These are phyloP conservation scores for Agrochola lychnidis DNA, from an alignment of 2,888 invertebrate species.

Conservation along the genomic window DNA sequence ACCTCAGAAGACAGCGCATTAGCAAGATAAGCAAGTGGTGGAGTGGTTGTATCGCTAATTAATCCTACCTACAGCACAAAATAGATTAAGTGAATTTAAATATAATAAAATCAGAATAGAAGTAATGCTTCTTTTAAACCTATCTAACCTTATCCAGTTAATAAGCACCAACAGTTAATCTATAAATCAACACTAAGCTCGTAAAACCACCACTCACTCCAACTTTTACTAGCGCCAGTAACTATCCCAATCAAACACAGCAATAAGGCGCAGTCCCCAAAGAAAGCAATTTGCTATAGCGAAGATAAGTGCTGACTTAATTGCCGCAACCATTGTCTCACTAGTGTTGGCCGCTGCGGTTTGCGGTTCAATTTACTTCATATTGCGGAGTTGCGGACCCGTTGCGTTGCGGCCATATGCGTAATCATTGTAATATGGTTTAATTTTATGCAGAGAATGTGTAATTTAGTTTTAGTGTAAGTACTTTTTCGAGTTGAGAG, in stretches of 20 bases:
- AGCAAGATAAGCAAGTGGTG: background rate
- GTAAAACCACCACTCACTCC: constrained; percentile 24
- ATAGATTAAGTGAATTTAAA: background rate
- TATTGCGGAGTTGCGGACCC: constrained; percentile 44
- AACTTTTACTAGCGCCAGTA: constrained; percentile 56
- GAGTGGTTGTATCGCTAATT: background rate
- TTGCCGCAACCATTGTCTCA: constrained; percentile 79
- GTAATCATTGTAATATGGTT: constrained; percentile 60
- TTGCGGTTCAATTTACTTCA: constrained; percentile 68
- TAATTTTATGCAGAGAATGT: constrained; percentile 53
- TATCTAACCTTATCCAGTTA: background rate
- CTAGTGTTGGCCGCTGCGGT: constrained; percentile 68
- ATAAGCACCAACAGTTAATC: constrained; percentile 34
- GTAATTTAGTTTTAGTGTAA: constrained; percentile 50
- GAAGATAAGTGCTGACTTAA: constrained; percentile 79
- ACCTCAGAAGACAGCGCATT: background rate
- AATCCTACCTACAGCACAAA: background rate
- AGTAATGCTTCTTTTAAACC: too few species aligned
- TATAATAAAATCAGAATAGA: background rate
- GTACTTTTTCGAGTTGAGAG: constrained; percentile 44
- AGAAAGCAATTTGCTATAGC: constrained; percentile 81
- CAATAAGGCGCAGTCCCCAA: constrained; percentile 75
- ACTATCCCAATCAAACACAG: constrained; percentile 69
- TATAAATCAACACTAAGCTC: constrained; percentile 26
- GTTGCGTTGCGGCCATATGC: constrained; percentile 47